A percentile compares a stretch with the other conserved stretches of the same genome.
These are phyloP conservation scores for Pelobates cultripes DNA, from an alignment of 2,797 vertebrate genomes.

Conservation along the genomic window DNA sequence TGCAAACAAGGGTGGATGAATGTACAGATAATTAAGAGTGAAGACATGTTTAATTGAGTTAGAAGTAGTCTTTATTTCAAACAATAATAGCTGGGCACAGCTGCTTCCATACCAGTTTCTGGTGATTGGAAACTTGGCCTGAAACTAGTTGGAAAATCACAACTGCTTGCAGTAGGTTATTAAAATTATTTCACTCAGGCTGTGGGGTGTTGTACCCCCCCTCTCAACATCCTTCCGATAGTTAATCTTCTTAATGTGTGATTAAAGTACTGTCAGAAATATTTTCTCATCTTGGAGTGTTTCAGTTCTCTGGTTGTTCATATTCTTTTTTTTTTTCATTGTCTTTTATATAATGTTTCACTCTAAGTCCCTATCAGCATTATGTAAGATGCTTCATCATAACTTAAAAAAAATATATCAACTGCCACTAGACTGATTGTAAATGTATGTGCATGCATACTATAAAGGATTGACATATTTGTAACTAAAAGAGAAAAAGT, in stretches of 20 bases:
- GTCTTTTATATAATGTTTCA: too few species aligned
- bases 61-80: background rate
- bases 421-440: too few species aligned
- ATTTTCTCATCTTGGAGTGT: background rate
- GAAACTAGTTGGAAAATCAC: slow-evolving; percentile 11
- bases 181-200: background rate
- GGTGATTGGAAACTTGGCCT: slow-evolving; percentile 19
- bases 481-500: too few species aligned
- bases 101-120: slow-evolving; percentile 9
- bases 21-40: background rate
- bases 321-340: background rate
- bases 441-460: too few species aligned
- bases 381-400: too few species aligned
- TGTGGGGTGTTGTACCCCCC: background rate
- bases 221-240: background rate
- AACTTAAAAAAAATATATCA: too few species aligned
- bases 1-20: background rate
- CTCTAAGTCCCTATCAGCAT: too few species aligned
- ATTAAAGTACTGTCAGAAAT: background rate
- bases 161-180: slow-evolving; percentile 2
- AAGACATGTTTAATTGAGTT: slow-evolving; percentile 11
- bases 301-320: background rate
- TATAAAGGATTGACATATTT: too few species aligned
- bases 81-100: slow-evolving; percentile 3
- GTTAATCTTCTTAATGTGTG: slow-evolving; percentile 21